Base-by-base conservation (phyloP, 2,113 vertebrate species). In the Calonectris borealis region DNA sequence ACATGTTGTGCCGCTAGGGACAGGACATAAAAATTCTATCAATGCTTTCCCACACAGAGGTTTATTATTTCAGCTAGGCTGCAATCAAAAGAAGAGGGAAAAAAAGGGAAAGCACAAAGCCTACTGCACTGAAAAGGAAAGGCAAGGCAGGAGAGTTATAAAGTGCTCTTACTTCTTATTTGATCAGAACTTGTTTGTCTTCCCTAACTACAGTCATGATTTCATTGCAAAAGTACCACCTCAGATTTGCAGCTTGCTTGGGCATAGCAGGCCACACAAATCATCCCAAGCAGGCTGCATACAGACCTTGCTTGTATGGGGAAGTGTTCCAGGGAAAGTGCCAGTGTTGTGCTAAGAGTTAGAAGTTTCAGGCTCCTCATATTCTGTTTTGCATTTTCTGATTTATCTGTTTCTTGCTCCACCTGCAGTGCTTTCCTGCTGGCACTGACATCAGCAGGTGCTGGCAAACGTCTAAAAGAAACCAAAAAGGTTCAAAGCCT, bases 381-480 rank as follows among this genome's bases (percentile, higher is more conserved):
- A 16, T 6, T 84, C 16, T 57, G 10, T n/a, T 76, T 90, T 83
- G 20, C 16, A 12, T 83, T 44, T 75, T 34, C 42, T 27, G 8
- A 18, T 60, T 85, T 96, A 87, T 93, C 93, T 96, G 84, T 57
- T 96, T 60, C 48, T 79, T 71, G 78, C 73, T 94, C 70, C 78
- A 75, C 70, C 48, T 66, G 48, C 2, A 21, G 76, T 4, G 10
- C 57, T 55, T 93, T 91, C 81, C 83, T 84, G 58, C 76, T 88
- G 93, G 31, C 3, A 2, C 16, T 4, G 15, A 86, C 69, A 64
- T 24, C 68, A 95, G 84, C 78, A 95, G 71, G n/a, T 22, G 60
- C 60, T 92, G 71, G 86, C 82, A 68, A 49, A 48, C 24, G 36
- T 31, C 60, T 70, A 79, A 75, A 95, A 66, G 83, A 64, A 92